Evolutionary conservation across 1,140 invertebrate genomes (phyloP).

Genomic region (Ephestia elutella): DNA sequence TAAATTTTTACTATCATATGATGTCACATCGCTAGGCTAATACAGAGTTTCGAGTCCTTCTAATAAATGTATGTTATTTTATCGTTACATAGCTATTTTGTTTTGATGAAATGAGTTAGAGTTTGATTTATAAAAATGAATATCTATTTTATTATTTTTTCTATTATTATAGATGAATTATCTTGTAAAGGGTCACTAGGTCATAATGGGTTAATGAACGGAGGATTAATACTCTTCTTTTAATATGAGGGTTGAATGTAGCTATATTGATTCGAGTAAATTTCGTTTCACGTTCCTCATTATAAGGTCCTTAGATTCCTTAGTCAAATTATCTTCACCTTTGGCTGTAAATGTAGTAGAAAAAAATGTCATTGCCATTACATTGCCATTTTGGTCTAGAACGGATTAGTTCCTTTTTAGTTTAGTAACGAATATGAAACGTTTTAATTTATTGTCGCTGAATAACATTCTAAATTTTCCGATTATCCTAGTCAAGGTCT

Average conservation of each 20-base stretch:
- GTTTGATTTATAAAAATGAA: no score
- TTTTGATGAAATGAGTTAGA: no score
- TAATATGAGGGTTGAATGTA: background rate
- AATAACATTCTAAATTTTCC: conserved; percentile 64
- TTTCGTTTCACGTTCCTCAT: conserved; percentile 10
- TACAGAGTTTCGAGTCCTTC: no score
- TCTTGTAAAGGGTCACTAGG: no score
- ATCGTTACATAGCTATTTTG: no score
- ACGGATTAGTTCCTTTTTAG: conserved; percentile 67
- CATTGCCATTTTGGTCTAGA: conserved; percentile 72
- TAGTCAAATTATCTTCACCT: conserved; percentile 44
- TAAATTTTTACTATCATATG: no score
- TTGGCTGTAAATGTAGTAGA: conserved; percentile 56
- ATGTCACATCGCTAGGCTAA: no score
- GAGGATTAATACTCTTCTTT: background rate
- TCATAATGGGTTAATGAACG: no score
- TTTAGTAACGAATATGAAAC: conserved; percentile 63
- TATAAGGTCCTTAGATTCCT: conserved; percentile 20
- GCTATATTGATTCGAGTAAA: background rate
- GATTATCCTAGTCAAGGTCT: conserved; percentile 68
- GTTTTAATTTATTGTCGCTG: conserved; percentile 60
- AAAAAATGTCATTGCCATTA: conserved; percentile 65
- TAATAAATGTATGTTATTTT: no score
- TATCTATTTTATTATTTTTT: no score
- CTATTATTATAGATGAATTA: no score